phyloP scores from a whole-genome alignment of 2,888 invertebrate species.

The Carterocephalus palaemon region DNA sequence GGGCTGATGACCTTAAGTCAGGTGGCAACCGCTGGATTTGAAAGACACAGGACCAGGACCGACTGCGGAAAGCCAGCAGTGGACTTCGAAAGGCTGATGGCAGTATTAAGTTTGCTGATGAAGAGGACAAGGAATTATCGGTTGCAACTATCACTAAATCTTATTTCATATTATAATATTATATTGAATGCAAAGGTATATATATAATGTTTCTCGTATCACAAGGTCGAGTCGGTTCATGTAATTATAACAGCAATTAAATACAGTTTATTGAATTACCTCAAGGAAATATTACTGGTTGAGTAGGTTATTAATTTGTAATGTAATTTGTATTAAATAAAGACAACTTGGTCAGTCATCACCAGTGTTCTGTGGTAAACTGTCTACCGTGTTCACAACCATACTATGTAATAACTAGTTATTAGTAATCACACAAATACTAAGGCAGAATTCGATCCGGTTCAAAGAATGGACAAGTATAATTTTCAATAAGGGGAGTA shows the following conservation, averaged over 20 bases:
- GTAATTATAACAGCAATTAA: conserved; percentile 54
- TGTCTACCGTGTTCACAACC: no score
- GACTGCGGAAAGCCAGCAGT: no score
- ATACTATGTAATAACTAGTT: no score
- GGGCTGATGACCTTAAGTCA: no score
- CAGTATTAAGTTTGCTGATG: background rate
- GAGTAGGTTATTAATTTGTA: conserved; percentile 48
- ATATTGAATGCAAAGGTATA: conserved; percentile 36
- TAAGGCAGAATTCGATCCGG: no score
- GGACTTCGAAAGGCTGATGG: no score
- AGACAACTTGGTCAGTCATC: conserved; percentile 19
- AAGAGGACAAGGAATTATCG: conserved; percentile 15
- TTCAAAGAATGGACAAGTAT: no score
- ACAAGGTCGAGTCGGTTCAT: conserved; percentile 50
- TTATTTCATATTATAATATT: conserved; percentile 27
- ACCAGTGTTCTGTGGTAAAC: conserved; percentile 17
- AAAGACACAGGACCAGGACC: no score
- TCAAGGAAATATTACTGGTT: conserved; percentile 60
- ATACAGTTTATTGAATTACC: conserved; percentile 43
- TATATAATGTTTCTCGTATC: conserved; percentile 42
- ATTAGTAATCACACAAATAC: no score
- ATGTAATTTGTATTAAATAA: conserved; percentile 37
- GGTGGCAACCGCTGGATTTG: no score
- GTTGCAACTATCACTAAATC: conserved; percentile 26
- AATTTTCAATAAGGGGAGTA: no score